These are phyloP conservation scores for Loriculus beryllinus DNA, from an alignment of 2,797 vertebrate genomes.

Conservation along the genomic window DNA sequence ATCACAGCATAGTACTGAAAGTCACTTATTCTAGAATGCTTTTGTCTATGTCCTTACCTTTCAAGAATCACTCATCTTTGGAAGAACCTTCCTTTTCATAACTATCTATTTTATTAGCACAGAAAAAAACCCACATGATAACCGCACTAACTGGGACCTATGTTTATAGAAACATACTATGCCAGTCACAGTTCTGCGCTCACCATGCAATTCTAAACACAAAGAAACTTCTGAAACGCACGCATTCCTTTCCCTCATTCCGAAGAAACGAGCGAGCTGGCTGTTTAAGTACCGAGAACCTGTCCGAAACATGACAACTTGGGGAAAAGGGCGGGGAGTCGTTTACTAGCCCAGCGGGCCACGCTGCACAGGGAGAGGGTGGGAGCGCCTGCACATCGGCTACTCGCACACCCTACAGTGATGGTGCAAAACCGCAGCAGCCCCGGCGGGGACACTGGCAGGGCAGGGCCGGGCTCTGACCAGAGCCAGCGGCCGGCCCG, in stretches of 20 bases:
- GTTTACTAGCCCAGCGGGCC: not conserved
- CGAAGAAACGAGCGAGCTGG: not conserved
- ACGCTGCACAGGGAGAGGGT: not conserved
- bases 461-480: not conserved
- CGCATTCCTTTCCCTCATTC: not conserved
- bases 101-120: not conserved
- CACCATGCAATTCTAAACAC: not conserved
- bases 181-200: not conserved
- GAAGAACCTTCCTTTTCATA: not conserved
- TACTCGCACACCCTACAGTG: not conserved
- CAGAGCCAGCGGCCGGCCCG: not conserved
- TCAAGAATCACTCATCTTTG: not conserved
- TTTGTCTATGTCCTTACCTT: not conserved
- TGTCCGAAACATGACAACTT: not conserved
- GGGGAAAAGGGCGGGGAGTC: not conserved
- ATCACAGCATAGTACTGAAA: not conserved
- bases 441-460: not conserved
- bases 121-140: not conserved
- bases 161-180: not conserved
- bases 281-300: not conserved
- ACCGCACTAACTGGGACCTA: not conserved
- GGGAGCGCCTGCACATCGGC: not conserved
- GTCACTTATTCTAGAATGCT: not conserved
- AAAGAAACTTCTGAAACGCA: not conserved
- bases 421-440: not conserved